Base-by-base conservation (phyloP, 2,113 vertebrate genomes). In the Abramis brama region DNA sequence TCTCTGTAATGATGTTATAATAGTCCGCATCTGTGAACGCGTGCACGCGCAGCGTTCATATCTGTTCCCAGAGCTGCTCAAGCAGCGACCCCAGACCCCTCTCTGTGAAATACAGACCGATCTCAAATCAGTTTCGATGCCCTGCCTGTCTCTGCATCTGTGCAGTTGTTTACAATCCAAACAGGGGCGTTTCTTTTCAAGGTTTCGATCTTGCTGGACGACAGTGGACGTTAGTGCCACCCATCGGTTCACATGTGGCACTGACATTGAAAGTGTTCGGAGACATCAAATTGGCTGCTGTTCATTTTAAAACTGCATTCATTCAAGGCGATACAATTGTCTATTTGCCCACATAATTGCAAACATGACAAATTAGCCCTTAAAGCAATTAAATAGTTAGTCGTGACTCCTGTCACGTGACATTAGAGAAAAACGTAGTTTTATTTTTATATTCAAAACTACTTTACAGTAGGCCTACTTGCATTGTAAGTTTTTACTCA, bases 121-220 rank as follows among this genome's bases (percentile, higher is more conserved):
- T 77, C 86, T 80, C 73, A 87, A 87, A 77, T 30, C 90, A 50
- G 87, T 77, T 66, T 73, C 86, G 75, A 55, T 4, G 2, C 55
- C n/a, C 79, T 74, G 86, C 75, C 64, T 77, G 17, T 52, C 47
- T 30, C 33, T 78, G 87, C 87, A 78, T 84, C 75, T 87, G 82
- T 91, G 82, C 88, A 82, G 90, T 86, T 83, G 89, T 92, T 92
- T 92, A 90, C 91, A 15, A 85, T 84, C 83, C 78, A 33, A 91
- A 90, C 91, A 90, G 82, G 91, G 91, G 87, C 87, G 88, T 90
- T 88, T 77, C 84, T 30, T 43, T 81, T 39, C 17, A 17, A 60
- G 30, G 39, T 76, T 27, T 79, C 19, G 39, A 10, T 33, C 21
- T 52, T 39, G 17, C n/a, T 79, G 47, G 23, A 66, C 36, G 36